A percentile compares a stretch with the other conserved stretches of the same genome.
Evolutionary conservation across 1,140 invertebrate species (phyloP).

Genomic region (Drosophila tropicalis): DNA sequence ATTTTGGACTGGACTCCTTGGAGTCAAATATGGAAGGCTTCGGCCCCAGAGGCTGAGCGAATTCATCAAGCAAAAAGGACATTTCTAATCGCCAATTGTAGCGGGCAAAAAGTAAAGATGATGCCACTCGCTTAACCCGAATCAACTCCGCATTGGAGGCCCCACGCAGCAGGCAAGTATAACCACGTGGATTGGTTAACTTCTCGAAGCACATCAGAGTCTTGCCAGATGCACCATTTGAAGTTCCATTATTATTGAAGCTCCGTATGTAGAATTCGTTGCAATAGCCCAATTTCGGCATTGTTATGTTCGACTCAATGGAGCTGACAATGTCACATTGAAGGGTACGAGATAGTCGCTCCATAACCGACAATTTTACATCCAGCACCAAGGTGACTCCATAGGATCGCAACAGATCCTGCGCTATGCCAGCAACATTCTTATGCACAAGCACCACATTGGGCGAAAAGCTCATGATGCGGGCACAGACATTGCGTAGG

Average conservation of each 20-base stretch:
- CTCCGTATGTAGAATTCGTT: constrained; percentile 92
- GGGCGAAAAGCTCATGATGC: constrained; percentile 93
- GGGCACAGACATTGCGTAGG: constrained; percentile 93
- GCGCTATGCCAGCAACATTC: constrained; percentile 93
- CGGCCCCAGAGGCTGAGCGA: constrained; percentile 83
- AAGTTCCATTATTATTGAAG: constrained; percentile 70
- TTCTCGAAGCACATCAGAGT: constrained; percentile 97
- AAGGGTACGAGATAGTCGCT: constrained; percentile 92
- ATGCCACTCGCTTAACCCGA: constrained; percentile 92
- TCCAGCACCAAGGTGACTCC: constrained; percentile 94
- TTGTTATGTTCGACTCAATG: constrained; percentile 93
- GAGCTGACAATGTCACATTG: constrained; percentile 94
- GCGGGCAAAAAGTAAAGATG: constrained; percentile 91
- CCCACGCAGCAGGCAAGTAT: constrained; percentile 94
- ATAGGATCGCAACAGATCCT: constrained; percentile 91
- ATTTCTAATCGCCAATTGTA: constrained; percentile 97
- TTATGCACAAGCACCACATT: constrained; percentile 95
- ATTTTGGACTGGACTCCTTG: constrained; percentile 73
- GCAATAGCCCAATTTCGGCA: constrained; percentile 93
- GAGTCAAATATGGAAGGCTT: constrained; percentile 79
- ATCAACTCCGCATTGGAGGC: constrained; percentile 90
- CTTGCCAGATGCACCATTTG: constrained; percentile 85
- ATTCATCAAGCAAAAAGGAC: constrained; percentile 92
- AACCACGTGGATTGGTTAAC: constrained; percentile 92
- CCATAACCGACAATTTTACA: constrained; percentile 93